Conservation (phyloP, 2,888 invertebrate genomes). For the Temnothorax unifasciatus region DNA sequence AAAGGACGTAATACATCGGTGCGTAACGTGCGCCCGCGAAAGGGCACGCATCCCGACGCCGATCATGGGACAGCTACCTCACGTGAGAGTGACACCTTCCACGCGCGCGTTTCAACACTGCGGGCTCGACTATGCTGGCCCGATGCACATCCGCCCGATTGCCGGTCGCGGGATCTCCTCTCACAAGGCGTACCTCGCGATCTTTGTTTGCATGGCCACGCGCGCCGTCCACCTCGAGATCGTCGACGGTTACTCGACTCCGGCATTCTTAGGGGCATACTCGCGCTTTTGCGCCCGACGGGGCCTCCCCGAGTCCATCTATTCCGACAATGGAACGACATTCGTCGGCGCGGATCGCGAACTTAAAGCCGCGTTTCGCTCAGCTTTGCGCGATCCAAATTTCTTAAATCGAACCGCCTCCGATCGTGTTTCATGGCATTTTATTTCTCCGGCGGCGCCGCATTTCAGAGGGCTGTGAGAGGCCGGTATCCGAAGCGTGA, state of each 20-base stretch:
- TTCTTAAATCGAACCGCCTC: neutral
- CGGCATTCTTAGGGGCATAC: neutral
- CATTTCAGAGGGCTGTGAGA: neutral
- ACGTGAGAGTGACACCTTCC: too few species aligned
- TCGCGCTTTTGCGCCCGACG: neutral
- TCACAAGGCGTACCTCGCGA: neutral
- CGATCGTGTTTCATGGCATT: neutral
- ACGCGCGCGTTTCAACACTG: neutral
- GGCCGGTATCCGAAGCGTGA: neutral
- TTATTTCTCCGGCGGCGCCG: neutral
- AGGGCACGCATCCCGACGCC: too few species aligned
- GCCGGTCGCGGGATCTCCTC: neutral
- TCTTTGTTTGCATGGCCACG: slow-evolving; percentile 9
- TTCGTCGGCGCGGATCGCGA: neutral
- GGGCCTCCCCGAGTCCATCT: neutral
- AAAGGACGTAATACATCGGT: neutral
- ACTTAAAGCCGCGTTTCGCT: neutral
- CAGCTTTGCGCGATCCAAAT: neutral
- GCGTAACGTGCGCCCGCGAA: neutral
- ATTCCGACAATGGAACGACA: neutral
- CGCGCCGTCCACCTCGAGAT: slow-evolving; percentile 17
- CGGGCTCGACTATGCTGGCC: neutral
- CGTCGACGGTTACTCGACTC: neutral
- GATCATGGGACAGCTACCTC: too few species aligned
- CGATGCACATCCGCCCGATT: neutral